A percentile compares a stretch with the other conserved stretches of the same genome.
Evolutionary conservation across 1,140 invertebrate species (phyloP).

Genomic region (Leptoteleia sp.): DNA sequence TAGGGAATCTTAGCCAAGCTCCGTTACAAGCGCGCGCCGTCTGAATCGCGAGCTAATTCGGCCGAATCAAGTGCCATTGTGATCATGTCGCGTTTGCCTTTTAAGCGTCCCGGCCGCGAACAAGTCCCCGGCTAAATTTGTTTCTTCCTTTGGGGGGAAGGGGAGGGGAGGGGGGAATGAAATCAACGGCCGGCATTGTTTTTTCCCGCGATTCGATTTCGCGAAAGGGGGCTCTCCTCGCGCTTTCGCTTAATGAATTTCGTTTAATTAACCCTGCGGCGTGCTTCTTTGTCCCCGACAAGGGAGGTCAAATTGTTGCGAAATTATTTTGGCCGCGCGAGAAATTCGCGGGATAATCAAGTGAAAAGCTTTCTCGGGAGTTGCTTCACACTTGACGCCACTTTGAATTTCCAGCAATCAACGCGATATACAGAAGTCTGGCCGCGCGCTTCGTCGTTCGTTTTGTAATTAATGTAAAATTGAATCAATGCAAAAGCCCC

Average conservation of each 20-base stretch:
- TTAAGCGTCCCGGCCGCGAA: slow-evolving; percentile 16
- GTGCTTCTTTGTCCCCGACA: slow-evolving; percentile 18
- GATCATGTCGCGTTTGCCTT: slow-evolving; percentile 20
- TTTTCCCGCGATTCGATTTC: slow-evolving; percentile 19
- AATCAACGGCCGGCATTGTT: slow-evolving; percentile 13
- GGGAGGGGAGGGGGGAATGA: slow-evolving; percentile 14
- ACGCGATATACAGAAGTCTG: not conserved
- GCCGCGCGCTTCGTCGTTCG: no score
- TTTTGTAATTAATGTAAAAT: no score
- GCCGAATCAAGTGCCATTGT: slow-evolving; percentile 40
- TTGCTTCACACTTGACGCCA: not conserved
- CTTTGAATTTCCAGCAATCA: not conserved
- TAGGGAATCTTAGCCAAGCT: no score
- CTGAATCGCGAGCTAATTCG: slow-evolving; percentile 46
- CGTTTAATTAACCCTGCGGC: slow-evolving; percentile 27
- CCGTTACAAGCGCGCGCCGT: no score
- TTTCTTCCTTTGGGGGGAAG: no score
- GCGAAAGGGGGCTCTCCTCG: slow-evolving; percentile 8
- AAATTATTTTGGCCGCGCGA: slow-evolving; percentile 20
- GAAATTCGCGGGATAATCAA: not conserved
- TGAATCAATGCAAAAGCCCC: no score
- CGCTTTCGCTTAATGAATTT: slow-evolving; percentile 39
- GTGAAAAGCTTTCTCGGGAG: not conserved
- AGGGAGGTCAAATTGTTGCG: slow-evolving; percentile 36
- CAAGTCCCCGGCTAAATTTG: slow-evolving; percentile 4